Percentiles rank a stretch among this genome's conserved stretches.
Conservation (phyloP, 2,888 invertebrate species). For the Nezara viridula region DNA sequence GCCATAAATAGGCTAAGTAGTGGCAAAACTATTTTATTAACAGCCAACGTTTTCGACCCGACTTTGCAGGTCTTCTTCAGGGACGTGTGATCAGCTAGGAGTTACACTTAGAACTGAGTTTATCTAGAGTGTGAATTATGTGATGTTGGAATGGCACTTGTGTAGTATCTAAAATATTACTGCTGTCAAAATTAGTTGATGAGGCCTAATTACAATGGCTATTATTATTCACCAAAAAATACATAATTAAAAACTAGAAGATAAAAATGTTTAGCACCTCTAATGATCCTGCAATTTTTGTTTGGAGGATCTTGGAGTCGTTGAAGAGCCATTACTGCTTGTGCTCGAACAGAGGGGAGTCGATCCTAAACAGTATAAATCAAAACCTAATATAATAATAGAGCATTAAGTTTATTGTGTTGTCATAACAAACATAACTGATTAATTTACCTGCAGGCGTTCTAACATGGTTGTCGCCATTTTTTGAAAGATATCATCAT, state of each 20-base stretch:
- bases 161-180: too few species aligned
- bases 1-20: too few species aligned
- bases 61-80: too few species aligned
- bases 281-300: constrained; percentile 81
- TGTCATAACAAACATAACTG: neutral
- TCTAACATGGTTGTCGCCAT: constrained; percentile 79
- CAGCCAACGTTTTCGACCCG: too few species aligned
- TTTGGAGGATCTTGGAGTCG: constrained; percentile 85
- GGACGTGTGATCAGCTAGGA: too few species aligned
- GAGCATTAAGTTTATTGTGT: neutral
- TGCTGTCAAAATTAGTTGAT: too few species aligned
- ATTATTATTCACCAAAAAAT: constrained; percentile 41
- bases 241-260: constrained; percentile 8
- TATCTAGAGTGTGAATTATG: too few species aligned
- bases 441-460: constrained; percentile 71
- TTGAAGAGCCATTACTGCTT: constrained; percentile 84
- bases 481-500: constrained; percentile 81
- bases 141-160: too few species aligned
- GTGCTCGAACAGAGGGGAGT: constrained; percentile 81
- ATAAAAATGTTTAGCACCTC: constrained; percentile 68
- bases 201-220: neutral
- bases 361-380: constrained; percentile 74
- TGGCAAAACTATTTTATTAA: too few species aligned
- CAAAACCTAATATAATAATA: neutral
- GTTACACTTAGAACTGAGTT: too few species aligned